Evolutionary conservation across 2,888 invertebrate genomes (phyloP).

Genomic region (Archips xylosteana): DNA sequence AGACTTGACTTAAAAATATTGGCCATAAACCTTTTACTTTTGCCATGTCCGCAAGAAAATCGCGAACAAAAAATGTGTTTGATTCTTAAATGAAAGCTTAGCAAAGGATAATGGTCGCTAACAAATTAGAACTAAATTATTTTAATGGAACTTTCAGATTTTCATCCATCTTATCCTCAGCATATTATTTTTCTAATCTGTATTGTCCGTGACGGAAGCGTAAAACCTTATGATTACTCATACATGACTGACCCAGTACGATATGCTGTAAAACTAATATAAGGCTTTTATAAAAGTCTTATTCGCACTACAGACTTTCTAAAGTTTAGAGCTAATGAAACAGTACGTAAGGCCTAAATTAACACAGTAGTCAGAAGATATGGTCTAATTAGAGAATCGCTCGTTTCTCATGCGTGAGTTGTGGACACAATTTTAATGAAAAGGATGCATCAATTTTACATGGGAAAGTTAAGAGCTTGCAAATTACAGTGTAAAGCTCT

Average conservation of each 20-base stretch:
- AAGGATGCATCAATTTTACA: neutral
- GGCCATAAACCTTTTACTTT: no score
- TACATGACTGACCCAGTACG: neutral
- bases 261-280: neutral
- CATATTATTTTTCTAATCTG: conserved; percentile 8
- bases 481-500: neutral
- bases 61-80: no score
- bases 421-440: neutral
- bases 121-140: no score
- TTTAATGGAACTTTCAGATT: no score
- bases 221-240: conserved; percentile 29
- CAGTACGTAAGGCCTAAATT: neutral
- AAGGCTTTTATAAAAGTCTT: neutral
- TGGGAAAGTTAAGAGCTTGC: neutral
- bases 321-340: neutral
- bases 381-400: neutral
- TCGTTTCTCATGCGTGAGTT: neutral
- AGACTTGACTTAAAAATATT: no score
- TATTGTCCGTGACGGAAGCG: conserved; percentile 23
- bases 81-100: no score
- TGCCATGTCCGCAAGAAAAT: no score
- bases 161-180: no score
- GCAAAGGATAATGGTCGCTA: no score
- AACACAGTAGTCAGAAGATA: neutral
- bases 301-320: neutral